Conservation (phyloP, 2,797 vertebrate genomes). For the Fundulus diaphanus region DNA sequence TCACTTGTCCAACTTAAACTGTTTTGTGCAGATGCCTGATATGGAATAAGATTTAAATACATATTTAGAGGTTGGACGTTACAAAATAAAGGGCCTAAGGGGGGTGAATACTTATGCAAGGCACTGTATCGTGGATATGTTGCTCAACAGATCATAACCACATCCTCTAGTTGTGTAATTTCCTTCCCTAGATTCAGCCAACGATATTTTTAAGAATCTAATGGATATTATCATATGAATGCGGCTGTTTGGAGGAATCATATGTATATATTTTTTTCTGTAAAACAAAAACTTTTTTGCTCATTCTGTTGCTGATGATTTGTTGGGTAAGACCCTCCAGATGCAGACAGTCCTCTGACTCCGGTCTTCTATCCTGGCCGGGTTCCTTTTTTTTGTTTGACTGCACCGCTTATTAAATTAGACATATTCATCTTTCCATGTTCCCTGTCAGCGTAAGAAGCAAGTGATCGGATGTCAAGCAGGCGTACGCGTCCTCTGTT, state of each 20-base stretch:
- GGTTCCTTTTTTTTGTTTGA: not conserved
- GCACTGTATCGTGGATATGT: not conserved
- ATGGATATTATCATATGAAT: not conserved
- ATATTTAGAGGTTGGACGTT: too few relatives aligned
- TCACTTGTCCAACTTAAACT: too few relatives aligned
- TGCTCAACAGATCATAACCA: not conserved
- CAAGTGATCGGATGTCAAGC: constrained; percentile 25
- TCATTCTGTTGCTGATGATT: not conserved
- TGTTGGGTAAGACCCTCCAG: not conserved
- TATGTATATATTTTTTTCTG: too few relatives aligned
- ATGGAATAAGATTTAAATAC: too few relatives aligned
- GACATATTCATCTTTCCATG: constrained; percentile 3
- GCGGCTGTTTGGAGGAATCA: not conserved
- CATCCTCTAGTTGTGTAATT: constrained; percentile 5
- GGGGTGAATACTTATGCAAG: too few relatives aligned
- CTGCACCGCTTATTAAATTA: not conserved
- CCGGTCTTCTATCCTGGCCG: not conserved
- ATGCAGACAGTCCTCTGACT: not conserved
- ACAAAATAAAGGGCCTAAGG: too few relatives aligned
- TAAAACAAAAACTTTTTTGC: not conserved
- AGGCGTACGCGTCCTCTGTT: constrained; percentile 41
- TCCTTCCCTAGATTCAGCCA: not conserved
- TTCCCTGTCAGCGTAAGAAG: constrained; percentile 19
- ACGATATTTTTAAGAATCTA: not conserved
- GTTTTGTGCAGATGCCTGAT: too few relatives aligned